phyloP scores from a whole-genome alignment of 2,888 invertebrate species.

The Molanna angustata region DNA sequence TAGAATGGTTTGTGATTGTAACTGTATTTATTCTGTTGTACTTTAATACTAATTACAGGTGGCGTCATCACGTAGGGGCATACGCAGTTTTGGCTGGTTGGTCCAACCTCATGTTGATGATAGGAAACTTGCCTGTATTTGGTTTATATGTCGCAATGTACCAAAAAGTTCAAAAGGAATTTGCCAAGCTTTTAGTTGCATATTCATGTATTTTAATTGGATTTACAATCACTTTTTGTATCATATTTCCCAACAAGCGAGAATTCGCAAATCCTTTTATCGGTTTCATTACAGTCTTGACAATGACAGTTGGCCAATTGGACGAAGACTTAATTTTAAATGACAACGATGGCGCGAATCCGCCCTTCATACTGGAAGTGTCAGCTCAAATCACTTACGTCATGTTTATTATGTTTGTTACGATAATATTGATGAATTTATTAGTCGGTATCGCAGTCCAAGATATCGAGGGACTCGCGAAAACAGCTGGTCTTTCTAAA shows the following conservation, averaged over 20 bases:
- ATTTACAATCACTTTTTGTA: constrained; percentile 85
- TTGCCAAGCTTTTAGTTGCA: constrained; percentile 80
- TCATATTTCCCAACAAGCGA: constrained; percentile 79
- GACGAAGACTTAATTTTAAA: constrained; percentile 73
- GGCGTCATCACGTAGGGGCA: constrained; percentile 86
- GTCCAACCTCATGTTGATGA: constrained; percentile 89
- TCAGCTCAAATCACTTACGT: constrained; percentile 82
- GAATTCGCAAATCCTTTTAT: constrained; percentile 82
- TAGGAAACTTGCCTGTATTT: constrained; percentile 83
- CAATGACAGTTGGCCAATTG: constrained; percentile 88
- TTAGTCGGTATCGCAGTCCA: constrained; percentile 85
- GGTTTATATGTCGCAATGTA: constrained; percentile 92
- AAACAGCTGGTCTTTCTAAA: constrained; percentile 81
- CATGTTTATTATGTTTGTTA: constrained; percentile 76
- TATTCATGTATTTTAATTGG: constrained; percentile 83
- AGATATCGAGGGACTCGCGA: constrained; percentile 81
- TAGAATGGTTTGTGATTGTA: constrained; percentile 83
- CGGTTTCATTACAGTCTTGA: constrained; percentile 79
- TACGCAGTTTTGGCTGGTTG: constrained; percentile 83
- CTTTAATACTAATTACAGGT: constrained; percentile 72
- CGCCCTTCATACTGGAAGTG: constrained; percentile 71
- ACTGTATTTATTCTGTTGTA: constrained; percentile 83
- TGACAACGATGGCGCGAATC: constrained; percentile 73
- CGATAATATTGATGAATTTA: constrained; percentile 82
- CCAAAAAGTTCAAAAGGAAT: constrained; percentile 82